Percentiles rank a stretch among this genome's conserved stretches.
These are phyloP conservation scores for Macroteleia sp. DNA, from an alignment of 2,888 invertebrate genomes.

Conservation along the genomic window DNA sequence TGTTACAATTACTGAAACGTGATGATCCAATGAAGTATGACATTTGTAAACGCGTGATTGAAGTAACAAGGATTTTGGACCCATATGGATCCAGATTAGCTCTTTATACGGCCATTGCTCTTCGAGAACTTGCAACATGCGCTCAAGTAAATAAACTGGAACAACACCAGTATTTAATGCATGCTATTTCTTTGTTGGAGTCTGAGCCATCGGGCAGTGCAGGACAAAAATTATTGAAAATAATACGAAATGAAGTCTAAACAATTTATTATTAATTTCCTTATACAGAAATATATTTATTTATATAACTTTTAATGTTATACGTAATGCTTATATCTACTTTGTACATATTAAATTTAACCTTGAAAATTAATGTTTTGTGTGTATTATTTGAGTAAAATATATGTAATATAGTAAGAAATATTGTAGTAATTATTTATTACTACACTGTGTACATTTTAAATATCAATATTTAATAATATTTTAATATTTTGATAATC, in stretches of 20 bases:
- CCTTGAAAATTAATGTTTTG: too few relatives aligned
- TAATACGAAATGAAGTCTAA: slow-evolving; percentile 37
- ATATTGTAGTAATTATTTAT: too few relatives aligned
- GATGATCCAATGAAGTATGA: slow-evolving; percentile 87
- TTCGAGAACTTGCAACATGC: slow-evolving; percentile 87
- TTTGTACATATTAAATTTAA: too few relatives aligned
- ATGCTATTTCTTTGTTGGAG: slow-evolving; percentile 77
- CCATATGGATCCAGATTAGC: slow-evolving; percentile 90
- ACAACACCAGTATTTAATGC: slow-evolving; percentile 70
- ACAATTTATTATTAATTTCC: too few relatives aligned
- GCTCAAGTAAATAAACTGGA: slow-evolving; percentile 69
- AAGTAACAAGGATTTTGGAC: slow-evolving; percentile 88
- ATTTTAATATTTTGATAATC: too few relatives aligned
- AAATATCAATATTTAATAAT: too few relatives aligned
- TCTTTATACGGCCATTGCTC: slow-evolving; percentile 91
- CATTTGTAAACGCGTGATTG: slow-evolving; percentile 88
- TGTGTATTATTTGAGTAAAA: too few relatives aligned
- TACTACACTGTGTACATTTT: too few relatives aligned
- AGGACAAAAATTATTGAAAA: slow-evolving; percentile 74
- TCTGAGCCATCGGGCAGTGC: slow-evolving; percentile 81
- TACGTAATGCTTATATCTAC: too few relatives aligned
- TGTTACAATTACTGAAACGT: slow-evolving; percentile 89
- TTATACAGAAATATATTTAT: too few relatives aligned
- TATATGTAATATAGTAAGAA: too few relatives aligned
- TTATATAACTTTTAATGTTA: too few relatives aligned